Base-by-base conservation (phyloP, 2,888 invertebrate genomes). In the Girardia tigrina region DNA sequence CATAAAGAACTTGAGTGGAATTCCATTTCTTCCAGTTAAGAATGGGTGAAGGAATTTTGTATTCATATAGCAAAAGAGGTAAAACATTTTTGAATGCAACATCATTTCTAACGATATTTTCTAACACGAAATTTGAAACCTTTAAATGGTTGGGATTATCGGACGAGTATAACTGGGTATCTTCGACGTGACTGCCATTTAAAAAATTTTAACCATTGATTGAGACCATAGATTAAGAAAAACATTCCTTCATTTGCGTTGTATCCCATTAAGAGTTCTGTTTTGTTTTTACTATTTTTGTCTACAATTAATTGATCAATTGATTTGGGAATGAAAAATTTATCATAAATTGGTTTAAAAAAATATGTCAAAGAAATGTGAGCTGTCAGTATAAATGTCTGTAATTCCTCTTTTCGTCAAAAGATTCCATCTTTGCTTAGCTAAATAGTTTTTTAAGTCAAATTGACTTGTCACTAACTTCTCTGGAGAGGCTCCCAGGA, bases 1-100 rank as follows among this genome's bases (percentile, higher is more conserved):
- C 90, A 20, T n/a, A 56, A 56, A 56, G 56, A 56, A 56, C 56
- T 56, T 56, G 8, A 2, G 56, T 56, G 23, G 56, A 56, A 56
- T 56, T 56, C 56, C 56, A 56, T 56, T 56, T 56, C 23, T 56
- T 56, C 56, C 56, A 56, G 56, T 36, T 36, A 36, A 36, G 16
- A 36, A 36, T 36, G 8, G 36, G 8, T 36, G 36, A 36, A 12
- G 36, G 36, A 36, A 36, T 36, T 36, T 36, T 36, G 36, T 36
- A 36, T 36, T 36, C 36, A 36, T 36, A 16, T 36, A 36, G 16
- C 16, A 36, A 16, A 36, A 36, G 36, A 36, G 36, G 36, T 16
- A 36, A 36, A 12, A 36, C 8, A 36, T 36, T 36, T 36, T 8
- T 36, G 36, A 12, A 36, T 8, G 36, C 36, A 36, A 36, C 16